Conservation (phyloP, 2,113 vertebrate species). For the Myanophis thanlyinensis region DNA sequence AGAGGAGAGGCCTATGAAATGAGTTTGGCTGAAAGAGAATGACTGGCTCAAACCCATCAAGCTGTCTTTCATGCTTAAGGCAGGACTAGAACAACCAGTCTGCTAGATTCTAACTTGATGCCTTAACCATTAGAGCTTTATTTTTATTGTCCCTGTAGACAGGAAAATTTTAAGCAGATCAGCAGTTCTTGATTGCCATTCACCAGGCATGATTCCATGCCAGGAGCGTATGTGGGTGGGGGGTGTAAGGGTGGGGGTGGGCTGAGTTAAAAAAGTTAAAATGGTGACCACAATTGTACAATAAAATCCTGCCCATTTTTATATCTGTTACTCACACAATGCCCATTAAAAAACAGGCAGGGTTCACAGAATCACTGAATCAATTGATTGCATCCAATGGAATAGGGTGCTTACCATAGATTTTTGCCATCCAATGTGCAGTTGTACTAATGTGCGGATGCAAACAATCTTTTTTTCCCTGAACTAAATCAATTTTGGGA, state of each 20-base stretch:
- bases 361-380: neutral
- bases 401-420: neutral
- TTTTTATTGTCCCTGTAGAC: neutral
- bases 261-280: neutral
- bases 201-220: neutral
- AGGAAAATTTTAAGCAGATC: constrained; percentile 14
- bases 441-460: neutral
- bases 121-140: neutral
- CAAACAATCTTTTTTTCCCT: neutral
- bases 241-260: neutral
- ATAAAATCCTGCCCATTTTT: neutral
- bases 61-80: neutral
- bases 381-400: neutral
- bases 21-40: neutral
- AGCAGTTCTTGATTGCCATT: neutral
- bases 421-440: neutral
- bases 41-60: neutral
- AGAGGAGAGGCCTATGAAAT: neutral
- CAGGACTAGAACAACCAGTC: neutral
- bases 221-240: neutral
- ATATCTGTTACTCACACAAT: neutral
- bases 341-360: neutral
- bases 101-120: neutral
- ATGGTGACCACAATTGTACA: neutral
- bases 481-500: neutral